Percentiles rank a stretch among this genome's conserved stretches.
Evolutionary conservation across 2,888 invertebrate species (phyloP).

Genomic region (Netelia virgata): DNA sequence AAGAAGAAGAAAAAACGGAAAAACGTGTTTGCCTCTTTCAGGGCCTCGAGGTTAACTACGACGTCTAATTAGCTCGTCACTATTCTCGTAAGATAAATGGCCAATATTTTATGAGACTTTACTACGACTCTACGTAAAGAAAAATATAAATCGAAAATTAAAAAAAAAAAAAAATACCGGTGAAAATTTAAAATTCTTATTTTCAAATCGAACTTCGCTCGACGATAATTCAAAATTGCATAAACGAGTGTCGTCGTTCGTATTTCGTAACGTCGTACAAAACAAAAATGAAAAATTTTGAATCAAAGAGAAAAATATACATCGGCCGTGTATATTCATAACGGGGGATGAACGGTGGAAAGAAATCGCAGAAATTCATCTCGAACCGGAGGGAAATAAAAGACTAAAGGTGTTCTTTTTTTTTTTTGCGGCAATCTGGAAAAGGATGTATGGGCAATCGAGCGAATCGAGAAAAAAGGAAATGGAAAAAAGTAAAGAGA

Average conservation of each 20-base stretch:
- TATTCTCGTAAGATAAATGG: neutral
- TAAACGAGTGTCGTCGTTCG: too few species aligned
- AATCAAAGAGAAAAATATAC: too few species aligned
- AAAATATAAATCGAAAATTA: neutral
- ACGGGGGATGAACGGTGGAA: neutral
- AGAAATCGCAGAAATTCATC: conserved; percentile 2
- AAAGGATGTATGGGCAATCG: conserved; percentile 20
- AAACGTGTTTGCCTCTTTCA: neutral
- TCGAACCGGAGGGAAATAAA: neutral
- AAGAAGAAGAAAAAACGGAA: conserved; percentile 17
- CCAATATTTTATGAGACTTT: neutral
- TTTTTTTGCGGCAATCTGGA: neutral
- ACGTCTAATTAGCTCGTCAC: neutral
- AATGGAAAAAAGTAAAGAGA: conserved; percentile 6
- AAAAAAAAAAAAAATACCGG: too few species aligned
- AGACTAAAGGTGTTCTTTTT: neutral
- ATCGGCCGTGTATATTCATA: neutral
- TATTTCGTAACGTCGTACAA: too few species aligned
- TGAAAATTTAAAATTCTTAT: too few species aligned
- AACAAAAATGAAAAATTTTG: too few species aligned
- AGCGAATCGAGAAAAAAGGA: conserved; percentile 22
- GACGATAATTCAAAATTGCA: too few species aligned
- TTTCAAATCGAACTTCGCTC: too few species aligned
- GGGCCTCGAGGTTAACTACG: neutral
- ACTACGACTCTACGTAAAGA: neutral